Conservation (phyloP, 2,797 vertebrate genomes). For the Leuciscus waleckii region DNA sequence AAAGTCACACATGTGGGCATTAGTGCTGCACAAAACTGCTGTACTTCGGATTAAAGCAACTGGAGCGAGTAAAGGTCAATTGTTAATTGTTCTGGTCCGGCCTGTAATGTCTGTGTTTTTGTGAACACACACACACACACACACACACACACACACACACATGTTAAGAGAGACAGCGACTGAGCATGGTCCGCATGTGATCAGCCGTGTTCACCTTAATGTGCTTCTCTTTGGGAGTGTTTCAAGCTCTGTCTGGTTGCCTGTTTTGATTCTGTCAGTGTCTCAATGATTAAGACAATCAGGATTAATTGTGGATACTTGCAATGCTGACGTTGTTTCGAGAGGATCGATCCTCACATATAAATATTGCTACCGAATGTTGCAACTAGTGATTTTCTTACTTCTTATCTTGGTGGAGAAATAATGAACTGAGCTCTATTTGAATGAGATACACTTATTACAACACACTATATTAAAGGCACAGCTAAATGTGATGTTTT, state of each 20-base stretch:
- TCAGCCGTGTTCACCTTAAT: no score
- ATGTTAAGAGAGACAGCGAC: no score
- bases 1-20: neutral
- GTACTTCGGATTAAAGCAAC: conserved; percentile 2
- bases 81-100: neutral
- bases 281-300: no score
- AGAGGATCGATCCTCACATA: neutral
- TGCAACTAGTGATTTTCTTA: neutral
- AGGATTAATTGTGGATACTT: no score
- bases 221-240: no score
- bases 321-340: neutral
- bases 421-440: neutral
- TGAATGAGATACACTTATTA: neutral
- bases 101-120: neutral
- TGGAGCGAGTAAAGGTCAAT: conserved; percentile 7
- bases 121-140: no score
- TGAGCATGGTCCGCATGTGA: no score
- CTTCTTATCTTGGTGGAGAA: neutral
- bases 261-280: no score
- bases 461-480: neutral
- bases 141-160: neutral
- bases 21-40: neutral
- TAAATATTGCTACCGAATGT: neutral
- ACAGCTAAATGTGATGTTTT: neutral
- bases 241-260: no score